Evolutionary conservation across 1,140 invertebrate species (phyloP).

Genomic region (Achatina immaculata): DNA sequence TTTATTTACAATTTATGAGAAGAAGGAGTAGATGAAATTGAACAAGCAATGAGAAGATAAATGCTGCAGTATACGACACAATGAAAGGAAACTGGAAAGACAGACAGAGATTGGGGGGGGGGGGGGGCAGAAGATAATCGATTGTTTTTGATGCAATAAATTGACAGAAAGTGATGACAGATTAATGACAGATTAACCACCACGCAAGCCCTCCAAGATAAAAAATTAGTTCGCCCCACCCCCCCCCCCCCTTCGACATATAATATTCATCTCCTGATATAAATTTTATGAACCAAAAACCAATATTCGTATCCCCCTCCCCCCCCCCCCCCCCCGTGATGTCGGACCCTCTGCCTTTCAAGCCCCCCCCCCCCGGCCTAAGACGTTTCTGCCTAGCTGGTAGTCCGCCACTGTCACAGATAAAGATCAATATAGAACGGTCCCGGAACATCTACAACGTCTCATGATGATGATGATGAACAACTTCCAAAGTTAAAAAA

Average conservation of each 20-base stretch:
- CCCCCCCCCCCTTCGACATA: not conserved
- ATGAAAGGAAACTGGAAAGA: not conserved
- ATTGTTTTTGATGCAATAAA: not conserved
- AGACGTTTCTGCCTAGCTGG: not conserved
- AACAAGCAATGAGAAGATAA: too few relatives aligned
- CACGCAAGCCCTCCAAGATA: not conserved
- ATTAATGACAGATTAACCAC: not conserved
- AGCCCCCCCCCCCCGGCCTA: not conserved
- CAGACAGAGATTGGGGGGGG: not conserved
- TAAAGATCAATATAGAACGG: too few relatives aligned
- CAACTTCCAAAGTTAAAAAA: too few relatives aligned
- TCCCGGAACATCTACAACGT: too few relatives aligned
- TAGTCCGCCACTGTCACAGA: too few relatives aligned
- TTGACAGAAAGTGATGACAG: too few relatives aligned
- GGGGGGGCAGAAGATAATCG: not conserved
- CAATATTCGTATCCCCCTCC: not conserved
- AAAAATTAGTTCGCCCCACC: not conserved
- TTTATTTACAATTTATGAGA: too few relatives aligned
- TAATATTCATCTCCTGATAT: too few relatives aligned
- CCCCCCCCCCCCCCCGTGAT: not conserved
- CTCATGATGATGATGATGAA: too few relatives aligned
- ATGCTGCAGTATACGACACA: too few relatives aligned
- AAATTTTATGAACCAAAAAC: too few relatives aligned
- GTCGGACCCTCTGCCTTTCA: not conserved
- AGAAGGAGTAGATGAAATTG: too few relatives aligned